Conservation (phyloP, 1,140 invertebrate genomes). For the Lepidurus packardi region DNA sequence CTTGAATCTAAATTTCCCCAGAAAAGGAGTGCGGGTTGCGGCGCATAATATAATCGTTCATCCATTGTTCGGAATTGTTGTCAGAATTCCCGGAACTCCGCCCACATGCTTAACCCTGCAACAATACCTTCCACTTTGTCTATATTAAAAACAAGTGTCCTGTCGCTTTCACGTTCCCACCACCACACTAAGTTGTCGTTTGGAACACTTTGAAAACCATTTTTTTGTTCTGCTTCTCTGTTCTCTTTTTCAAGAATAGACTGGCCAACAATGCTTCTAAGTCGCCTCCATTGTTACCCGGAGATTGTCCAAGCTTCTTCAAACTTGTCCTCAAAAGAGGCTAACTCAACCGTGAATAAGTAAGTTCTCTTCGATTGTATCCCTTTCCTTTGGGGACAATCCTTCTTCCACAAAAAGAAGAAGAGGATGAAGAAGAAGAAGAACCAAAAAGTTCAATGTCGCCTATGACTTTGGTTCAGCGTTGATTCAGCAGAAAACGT, state of each 20-base stretch:
- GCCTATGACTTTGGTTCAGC: constrained; percentile 6
- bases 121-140: no score
- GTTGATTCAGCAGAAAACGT: constrained; percentile 6
- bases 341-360: constrained; percentile 19
- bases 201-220: not conserved
- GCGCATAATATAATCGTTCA: not conserved
- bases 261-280: not conserved
- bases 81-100: not conserved
- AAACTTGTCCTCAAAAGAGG: not conserved
- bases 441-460: not conserved
- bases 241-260: not conserved
- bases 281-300: not conserved
- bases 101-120: not conserved
- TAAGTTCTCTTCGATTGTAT: not conserved
- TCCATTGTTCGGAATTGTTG: not conserved
- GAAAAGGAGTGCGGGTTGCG: not conserved
- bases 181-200: not conserved
- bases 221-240: not conserved
- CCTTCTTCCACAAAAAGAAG: not conserved
- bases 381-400: not conserved
- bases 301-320: constrained; percentile 16
- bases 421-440: not conserved
- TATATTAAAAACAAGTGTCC: no score
- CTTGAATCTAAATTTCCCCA: not conserved
- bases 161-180: not conserved